Base-by-base conservation (phyloP, 1,140 invertebrate genomes). In the Temnothorax curvispinosus region DNA sequence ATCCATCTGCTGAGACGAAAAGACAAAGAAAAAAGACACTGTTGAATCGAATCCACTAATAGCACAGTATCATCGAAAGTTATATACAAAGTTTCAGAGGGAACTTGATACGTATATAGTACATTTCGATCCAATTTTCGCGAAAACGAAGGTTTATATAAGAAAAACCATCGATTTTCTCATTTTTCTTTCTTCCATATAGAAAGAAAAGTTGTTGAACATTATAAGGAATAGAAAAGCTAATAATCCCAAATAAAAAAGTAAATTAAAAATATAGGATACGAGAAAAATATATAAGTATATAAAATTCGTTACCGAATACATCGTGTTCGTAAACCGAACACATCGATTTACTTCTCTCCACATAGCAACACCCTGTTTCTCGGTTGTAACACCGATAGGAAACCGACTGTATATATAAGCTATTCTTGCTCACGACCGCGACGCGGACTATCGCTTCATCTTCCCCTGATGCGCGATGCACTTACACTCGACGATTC, bases 391-490 rank as follows among this genome's bases (percentile, higher is more conserved):
- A 62, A 13, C 21, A 44, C 4, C 38, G 21, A 77, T 77, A 62
- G 15, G 7, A n/a, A 11, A 60, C 8, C 4, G 64, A 44, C 38
- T 41, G 64, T 60, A 44, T 41, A 15, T 35, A 41, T 15, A 41
- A n/a, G 0, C 35, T 21, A 2, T 58, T n/a, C 27, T 77, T 44
- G 27, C 38, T n/a, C 38, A 18, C 8, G 47, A 52, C 35, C 44
- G 35, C 75, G 47, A 67, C 44, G 76, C 62, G 60, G 77, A n/a
- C 64, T 81, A 81, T 71, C 77, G 47, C 47, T 81, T 81, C n/a
- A 81, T 81, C 64, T 81, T 71, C 18, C 18, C 56, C 41, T 18
- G 18, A 81, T 69, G 47, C 35, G 54, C 62, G 69, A 81, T 69
- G 47, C 35, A 69, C 62, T 69, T 54, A 54, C 27, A 78, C 21